Evolutionary conservation across 2,888 invertebrate species (phyloP), one percentile per base, ranked within the genome.

Genomic region (Tiliacea aurago): DNA sequence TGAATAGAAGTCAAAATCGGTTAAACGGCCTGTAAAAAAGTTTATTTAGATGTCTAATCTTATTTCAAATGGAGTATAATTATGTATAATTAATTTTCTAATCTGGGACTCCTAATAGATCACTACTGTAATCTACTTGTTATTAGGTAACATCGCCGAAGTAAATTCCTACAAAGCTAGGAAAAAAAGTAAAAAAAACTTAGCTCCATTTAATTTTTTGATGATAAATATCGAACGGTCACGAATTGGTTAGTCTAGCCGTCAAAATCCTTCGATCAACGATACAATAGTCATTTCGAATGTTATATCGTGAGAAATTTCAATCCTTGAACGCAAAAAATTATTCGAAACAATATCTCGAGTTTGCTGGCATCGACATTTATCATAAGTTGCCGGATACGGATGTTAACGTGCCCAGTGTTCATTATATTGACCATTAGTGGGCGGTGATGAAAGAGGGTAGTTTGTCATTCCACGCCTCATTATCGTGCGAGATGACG

Each of bases 401-500:
- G 86, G 86, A 88, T 87, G 77, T 86, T 88, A 87, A 83, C 70
- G 85, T 85, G 84, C 83, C 84, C 78, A 70, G 79, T 85, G 87
- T 88, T 89, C 90, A 87, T 91, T 90, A 88, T 79, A 86, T 83
- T 88, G 88, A 84, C 90, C 85, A 88, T 87, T 87, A 86, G 93
- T 93, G 92, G 94, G 93, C 93, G 93, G 88, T 92, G 91, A 91
- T 91, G 88, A 87, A 93, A 89, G 87, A 91, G 92, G 90, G 90
- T 92, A 92, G 91, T 94, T 94, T 93, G 90, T 94, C 93, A 93
- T 92, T 90, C 85, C 87, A 90, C 88, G 88, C 87, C 91, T 92
- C 91, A 92, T 94, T 93, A 93, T 87, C 72, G 74, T 73, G 62
- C 79, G 70, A 87, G 86, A 89, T 91, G 90, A 90, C 88, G 86